Percentiles rank a stretch among this genome's conserved stretches.
These are phyloP conservation scores for Percopsis transmontana DNA, from an alignment of 2,113 vertebrate species.

Conservation along the genomic window DNA sequence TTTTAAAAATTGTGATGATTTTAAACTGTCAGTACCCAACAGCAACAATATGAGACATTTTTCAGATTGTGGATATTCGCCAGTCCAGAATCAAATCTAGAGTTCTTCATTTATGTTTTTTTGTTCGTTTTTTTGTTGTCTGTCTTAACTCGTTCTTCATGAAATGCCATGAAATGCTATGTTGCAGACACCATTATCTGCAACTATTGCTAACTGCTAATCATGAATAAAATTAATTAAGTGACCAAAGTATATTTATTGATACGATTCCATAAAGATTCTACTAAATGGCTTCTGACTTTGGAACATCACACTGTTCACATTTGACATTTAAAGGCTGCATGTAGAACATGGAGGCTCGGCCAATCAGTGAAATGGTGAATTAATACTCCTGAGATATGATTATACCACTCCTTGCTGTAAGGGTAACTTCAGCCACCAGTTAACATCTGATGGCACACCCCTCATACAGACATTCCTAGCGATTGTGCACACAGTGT, in stretches of 20 bases:
- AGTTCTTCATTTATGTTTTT: constrained; percentile 39
- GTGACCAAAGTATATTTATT: constrained; percentile 79
- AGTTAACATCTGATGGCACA: too few relatives aligned
- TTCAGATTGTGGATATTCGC: constrained; percentile 27
- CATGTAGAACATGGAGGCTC: background rate
- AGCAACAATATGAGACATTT: constrained; percentile 35
- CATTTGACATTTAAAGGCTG: background rate
- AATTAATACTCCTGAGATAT: too few relatives aligned
- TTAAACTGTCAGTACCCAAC: constrained; percentile 48
- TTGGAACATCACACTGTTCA: constrained; percentile 22
- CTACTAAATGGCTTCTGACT: constrained; percentile 15
- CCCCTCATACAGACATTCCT: too few relatives aligned
- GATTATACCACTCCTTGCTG: too few relatives aligned
- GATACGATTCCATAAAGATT: constrained; percentile 45
- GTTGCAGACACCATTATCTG: constrained; percentile 49
- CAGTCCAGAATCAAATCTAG: constrained; percentile 10
- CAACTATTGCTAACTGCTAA: constrained; percentile 57
- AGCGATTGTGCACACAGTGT: too few relatives aligned
- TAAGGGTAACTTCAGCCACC: too few relatives aligned
- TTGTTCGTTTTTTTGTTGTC: constrained; percentile 37
- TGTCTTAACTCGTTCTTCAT: constrained; percentile 36
- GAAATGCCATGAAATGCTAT: constrained; percentile 15
- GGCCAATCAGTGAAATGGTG: constrained; percentile 23
- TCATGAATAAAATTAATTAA: constrained; percentile 62
- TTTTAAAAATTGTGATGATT: constrained; percentile 69